Evolutionary conservation across 2,113 vertebrate species (phyloP).

Genomic region (Argyrosomus japonicus): DNA sequence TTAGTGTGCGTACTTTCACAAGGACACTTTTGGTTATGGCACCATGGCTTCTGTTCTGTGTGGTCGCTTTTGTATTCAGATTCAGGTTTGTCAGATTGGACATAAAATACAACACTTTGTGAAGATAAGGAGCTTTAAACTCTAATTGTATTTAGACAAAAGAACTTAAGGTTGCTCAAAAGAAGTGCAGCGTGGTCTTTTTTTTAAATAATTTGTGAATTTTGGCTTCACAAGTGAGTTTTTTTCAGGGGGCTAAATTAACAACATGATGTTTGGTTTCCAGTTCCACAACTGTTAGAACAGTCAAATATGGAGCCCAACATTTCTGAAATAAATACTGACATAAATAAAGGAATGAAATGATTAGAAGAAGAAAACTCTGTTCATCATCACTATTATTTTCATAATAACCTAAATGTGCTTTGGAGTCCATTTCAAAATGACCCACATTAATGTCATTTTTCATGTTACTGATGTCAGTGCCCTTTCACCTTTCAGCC

Average conservation of each 20-base stretch:
- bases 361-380: too few relatives aligned
- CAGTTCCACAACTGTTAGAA: background rate
- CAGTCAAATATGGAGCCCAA: background rate
- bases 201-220: background rate
- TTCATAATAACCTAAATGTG: too few relatives aligned
- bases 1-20: constrained; percentile 50
- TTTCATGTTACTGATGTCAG: background rate
- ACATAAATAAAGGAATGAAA: too few relatives aligned
- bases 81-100: background rate
- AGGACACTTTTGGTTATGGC: constrained; percentile 49
- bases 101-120: constrained; percentile 38
- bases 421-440: too few relatives aligned
- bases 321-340: too few relatives aligned
- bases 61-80: constrained; percentile 28
- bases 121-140: background rate
- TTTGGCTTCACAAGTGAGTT: background rate
- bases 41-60: background rate
- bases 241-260: background rate
- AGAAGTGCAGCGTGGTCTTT: background rate
- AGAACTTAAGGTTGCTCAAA: background rate
- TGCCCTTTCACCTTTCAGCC: background rate
- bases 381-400: too few relatives aligned
- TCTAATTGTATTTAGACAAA: background rate
- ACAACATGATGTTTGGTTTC: background rate
- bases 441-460: background rate